Base-by-base conservation (phyloP, 2,113 vertebrate genomes). In the Tachysurus fulvidraco region DNA sequence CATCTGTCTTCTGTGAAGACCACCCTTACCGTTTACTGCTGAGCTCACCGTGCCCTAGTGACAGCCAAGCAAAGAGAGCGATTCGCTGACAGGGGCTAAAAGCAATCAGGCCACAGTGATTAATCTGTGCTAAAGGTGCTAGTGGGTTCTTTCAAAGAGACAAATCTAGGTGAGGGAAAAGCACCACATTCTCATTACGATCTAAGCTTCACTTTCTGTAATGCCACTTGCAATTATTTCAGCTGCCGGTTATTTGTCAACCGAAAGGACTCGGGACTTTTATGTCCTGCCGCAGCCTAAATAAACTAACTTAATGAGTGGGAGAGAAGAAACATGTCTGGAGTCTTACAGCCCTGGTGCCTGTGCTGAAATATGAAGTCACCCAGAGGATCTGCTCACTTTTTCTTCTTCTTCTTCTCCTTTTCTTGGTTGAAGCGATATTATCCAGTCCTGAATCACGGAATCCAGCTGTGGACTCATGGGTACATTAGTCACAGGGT, bases 121-220 rank as follows among this genome's bases (percentile, higher is more conserved):
- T 90, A 83, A 85, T 90, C 86, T 84, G 78, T 23, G 28, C 85
- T 89, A 81, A 88, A 83, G 83, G 60, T 55, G 84, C 73, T 83
- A 60, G 76, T 81, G 73, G 44, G 30, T 25, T 81, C 62, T 73
- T 83, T 87, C 60, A 46, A 81, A 64, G 57, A 77, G 80, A 87
- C 44, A 76, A 83, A 89, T 87, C 78, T 84, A 60, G 71, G 79
- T 69, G 9, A 76, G 36, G 46, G 21, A 77, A 82, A 86, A 84
- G 64, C 28, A 81, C 54, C 5, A 5, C n/a, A 36, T 52, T 80
- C 89, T 87, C 89, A 89, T 89, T 89, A 90, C 21, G 17, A 67
- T 52, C 83, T 86, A 79, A n/a, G 74, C n/a, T 79, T 23, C 57
- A 44, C 46, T 87, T 83, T 55, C 41, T 73, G 50, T 55, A n/a